Percentiles rank a stretch among this genome's conserved stretches.
Evolutionary conservation across 2,797 vertebrate species (phyloP).

Genomic region (Coendou prehensilis): DNA sequence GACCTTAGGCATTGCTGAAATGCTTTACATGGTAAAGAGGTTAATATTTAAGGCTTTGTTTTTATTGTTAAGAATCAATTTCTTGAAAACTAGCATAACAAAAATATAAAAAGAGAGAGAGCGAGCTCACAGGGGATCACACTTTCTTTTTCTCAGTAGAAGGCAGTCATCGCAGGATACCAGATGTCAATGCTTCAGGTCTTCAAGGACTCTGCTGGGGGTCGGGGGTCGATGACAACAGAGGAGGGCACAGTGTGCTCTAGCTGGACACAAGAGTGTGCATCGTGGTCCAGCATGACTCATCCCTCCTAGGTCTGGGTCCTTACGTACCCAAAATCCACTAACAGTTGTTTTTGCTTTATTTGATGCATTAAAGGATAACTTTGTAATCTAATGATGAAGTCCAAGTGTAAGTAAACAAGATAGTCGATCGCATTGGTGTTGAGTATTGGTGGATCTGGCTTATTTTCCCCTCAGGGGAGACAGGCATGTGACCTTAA

Average conservation of each 20-base stretch:
- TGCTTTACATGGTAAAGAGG: background rate
- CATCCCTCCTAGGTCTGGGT: background rate
- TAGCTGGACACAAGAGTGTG: background rate
- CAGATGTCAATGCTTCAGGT: background rate
- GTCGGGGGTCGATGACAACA: background rate
- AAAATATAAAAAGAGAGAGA: background rate
- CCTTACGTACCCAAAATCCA: background rate
- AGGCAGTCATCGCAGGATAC: background rate
- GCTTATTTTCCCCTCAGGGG: background rate
- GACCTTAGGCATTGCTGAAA: background rate
- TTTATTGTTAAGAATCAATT: conserved; percentile 45
- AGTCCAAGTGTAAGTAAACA: background rate
- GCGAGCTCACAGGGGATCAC: background rate
- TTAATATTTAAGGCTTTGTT: background rate
- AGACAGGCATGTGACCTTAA: background rate
- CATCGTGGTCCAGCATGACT: background rate
- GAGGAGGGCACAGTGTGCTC: background rate
- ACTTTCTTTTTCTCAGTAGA: conserved; percentile 34
- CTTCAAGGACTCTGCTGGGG: background rate
- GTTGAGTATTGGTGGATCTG: background rate
- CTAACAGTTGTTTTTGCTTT: background rate
- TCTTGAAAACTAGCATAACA: background rate
- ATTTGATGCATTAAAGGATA: background rate
- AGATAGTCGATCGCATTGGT: background rate
- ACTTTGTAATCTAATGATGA: background rate